Percentiles rank a stretch among this genome's conserved stretches.
Evolutionary conservation across 2,113 vertebrate species (phyloP).

Genomic region (Austrofundulus limnaeus): DNA sequence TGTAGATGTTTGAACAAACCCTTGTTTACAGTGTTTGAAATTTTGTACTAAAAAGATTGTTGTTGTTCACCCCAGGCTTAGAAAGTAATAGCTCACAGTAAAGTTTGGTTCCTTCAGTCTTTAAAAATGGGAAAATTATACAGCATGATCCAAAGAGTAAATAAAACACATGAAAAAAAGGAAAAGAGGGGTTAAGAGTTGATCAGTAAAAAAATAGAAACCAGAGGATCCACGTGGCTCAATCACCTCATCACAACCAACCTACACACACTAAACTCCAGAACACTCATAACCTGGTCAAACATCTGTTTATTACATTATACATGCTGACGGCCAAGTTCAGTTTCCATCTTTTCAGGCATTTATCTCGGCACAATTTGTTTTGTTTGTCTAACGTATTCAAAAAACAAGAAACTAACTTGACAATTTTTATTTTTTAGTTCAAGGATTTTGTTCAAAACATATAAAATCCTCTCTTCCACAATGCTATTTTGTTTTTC

Average conservation of each 20-base stretch:
- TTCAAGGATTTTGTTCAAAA: too few species aligned
- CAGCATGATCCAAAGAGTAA: too few species aligned
- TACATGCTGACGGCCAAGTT: too few species aligned
- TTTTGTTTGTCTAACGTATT: not conserved
- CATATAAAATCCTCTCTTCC: too few species aligned
- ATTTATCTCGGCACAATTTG: not conserved
- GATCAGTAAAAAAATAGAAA: too few species aligned
- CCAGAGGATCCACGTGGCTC: too few species aligned
- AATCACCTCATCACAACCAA: conserved; percentile 15
- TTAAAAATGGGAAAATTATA: too few species aligned
- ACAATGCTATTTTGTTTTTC: not conserved
- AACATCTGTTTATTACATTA: too few species aligned
- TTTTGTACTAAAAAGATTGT: not conserved
- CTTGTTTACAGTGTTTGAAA: not conserved
- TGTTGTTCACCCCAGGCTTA: conserved; percentile 17
- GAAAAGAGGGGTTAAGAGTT: too few species aligned
- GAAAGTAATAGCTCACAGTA: conserved; percentile 35
- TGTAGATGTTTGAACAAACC: not conserved
- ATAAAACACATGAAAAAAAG: too few species aligned
- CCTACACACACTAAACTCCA: conserved; percentile 24
- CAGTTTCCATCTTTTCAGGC: too few species aligned
- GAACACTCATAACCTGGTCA: not conserved
- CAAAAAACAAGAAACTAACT: not conserved
- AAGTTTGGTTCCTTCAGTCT: not conserved
- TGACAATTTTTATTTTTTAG: too few species aligned